These are phyloP conservation scores for Xiphophorus hellerii DNA, from an alignment of 2,113 vertebrate species.

Conservation along the genomic window DNA sequence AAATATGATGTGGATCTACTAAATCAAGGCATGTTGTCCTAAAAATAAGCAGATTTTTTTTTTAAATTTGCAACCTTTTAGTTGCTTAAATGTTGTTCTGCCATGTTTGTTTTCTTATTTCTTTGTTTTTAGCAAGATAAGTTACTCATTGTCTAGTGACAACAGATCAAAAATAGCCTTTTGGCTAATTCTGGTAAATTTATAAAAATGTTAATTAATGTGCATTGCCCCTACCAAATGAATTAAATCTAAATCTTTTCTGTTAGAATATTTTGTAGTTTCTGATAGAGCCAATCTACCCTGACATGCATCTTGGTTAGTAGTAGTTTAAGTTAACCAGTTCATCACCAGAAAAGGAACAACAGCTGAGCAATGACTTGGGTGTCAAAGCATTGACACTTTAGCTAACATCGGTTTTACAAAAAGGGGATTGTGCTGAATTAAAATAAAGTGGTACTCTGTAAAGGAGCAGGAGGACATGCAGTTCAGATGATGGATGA, in stretches of 20 bases:
- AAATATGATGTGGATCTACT: no score
- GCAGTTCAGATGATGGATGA: constrained; percentile 29
- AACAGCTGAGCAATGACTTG: background rate
- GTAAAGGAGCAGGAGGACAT: background rate
- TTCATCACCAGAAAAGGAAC: background rate
- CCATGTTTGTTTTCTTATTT: no score
- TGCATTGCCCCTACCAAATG: no score
- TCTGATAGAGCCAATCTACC: background rate
- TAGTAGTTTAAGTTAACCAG: background rate
- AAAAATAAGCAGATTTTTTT: background rate
- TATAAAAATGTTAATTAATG: no score
- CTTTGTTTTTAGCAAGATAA: no score
- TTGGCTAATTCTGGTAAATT: no score
- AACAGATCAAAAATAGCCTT: no score
- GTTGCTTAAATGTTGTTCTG: background rate
- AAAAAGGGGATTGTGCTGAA: background rate
- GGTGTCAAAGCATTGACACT: background rate
- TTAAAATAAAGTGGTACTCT: background rate
- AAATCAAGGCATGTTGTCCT: no score
- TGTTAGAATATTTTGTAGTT: no score
- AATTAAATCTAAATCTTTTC: no score
- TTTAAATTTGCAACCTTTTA: background rate
- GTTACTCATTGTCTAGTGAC: no score
- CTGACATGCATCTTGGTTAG: background rate
- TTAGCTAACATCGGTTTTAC: background rate